Evolutionary conservation across 2,113 vertebrate genomes (phyloP).

Genomic region (Clarias macrocephalus): DNA sequence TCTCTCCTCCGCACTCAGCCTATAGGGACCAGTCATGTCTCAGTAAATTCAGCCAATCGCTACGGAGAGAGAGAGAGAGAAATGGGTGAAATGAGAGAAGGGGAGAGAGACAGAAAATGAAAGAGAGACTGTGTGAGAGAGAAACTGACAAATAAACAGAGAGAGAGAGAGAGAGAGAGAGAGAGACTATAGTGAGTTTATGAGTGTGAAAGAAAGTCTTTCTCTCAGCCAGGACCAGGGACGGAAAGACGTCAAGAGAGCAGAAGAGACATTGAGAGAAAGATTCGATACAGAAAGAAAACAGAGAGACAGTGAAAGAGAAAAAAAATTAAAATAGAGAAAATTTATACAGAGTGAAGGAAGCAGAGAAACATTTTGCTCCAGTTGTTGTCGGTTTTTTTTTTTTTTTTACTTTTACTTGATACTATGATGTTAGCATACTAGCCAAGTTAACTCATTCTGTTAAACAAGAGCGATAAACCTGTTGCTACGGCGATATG

Average conservation of each 20-base stretch:
- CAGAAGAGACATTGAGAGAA: background rate
- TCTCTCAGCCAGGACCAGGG: too few relatives aligned
- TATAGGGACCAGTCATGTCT: constrained; percentile 71
- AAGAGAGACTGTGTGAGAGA: background rate
- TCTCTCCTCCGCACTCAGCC: constrained; percentile 62
- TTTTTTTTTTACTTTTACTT: too few relatives aligned
- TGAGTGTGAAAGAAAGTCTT: background rate
- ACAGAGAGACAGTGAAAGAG: background rate
- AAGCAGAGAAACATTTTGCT: background rate
- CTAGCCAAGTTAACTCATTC: too few relatives aligned
- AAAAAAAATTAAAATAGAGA: too few relatives aligned
- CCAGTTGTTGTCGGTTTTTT: too few relatives aligned
- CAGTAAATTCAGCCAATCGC: constrained; percentile 71
- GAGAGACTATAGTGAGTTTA: background rate
- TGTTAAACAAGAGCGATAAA: background rate
- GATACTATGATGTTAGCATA: too few relatives aligned
- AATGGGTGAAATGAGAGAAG: background rate
- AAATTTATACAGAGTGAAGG: background rate
- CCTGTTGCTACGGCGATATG: background rate
- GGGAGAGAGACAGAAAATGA: background rate
- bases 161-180: background rate
- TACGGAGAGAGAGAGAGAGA: background rate
- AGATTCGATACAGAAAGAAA: background rate
- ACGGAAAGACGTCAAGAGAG: background rate
- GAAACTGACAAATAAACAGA: background rate